Conservation (phyloP, 1,140 invertebrate species). For the Brachionus rotundiformis region DNA sequence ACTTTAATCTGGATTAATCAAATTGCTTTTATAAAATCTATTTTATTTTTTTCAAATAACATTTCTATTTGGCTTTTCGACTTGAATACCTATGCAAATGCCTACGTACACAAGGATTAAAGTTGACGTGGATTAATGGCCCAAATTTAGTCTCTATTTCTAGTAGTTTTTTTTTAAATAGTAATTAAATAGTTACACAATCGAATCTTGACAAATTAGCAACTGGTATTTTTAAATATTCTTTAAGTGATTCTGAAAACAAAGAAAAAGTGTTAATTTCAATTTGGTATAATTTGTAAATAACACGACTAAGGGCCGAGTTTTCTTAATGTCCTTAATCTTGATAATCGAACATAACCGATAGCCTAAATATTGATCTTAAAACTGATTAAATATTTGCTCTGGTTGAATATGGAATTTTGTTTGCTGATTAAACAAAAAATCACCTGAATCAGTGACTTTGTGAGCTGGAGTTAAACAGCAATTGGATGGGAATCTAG, state of each 20-base stretch:
- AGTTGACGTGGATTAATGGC: neutral
- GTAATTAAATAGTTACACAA: neutral
- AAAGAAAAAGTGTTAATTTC: conserved; percentile 45
- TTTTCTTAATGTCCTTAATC: conserved; percentile 18
- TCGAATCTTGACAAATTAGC: conserved; percentile 1
- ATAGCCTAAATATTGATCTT: conserved; percentile 40
- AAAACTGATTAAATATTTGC: conserved; percentile 43
- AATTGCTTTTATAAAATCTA: conserved; percentile 10
- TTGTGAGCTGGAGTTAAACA: neutral
- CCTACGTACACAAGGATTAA: neutral
- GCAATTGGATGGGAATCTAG: neutral
- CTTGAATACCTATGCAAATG: neutral
- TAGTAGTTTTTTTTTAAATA: neutral
- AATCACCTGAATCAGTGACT: conserved; percentile 25
- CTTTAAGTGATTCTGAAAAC: conserved; percentile 39
- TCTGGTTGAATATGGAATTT: conserved; percentile 19
- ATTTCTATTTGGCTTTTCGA: neutral
- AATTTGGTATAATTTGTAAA: conserved; percentile 44
- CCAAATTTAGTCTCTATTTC: neutral
- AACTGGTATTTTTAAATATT: conserved; percentile 32
- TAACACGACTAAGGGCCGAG: conserved; percentile 2
- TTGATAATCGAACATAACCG: conserved; percentile 34
- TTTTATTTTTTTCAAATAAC: neutral
- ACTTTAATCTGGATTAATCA: conserved; percentile 40
- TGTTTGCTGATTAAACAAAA: conserved; percentile 1